Evolutionary conservation across 2,113 vertebrate genomes (phyloP).

Genomic region (Misgurnus anguillicaudatus): DNA sequence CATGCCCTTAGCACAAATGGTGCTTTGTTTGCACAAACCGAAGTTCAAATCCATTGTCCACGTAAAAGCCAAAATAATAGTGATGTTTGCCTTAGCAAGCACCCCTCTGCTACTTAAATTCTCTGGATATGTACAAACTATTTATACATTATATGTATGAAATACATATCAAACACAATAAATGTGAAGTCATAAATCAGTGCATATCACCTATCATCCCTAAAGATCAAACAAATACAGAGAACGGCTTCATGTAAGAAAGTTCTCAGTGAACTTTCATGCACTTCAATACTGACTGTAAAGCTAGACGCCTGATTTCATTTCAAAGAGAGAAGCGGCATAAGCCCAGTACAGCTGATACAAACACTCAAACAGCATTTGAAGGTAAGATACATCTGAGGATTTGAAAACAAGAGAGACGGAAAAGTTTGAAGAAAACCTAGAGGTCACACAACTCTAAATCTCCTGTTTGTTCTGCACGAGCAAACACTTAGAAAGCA

Average conservation of each 20-base stretch:
- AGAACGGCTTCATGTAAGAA: conserved; percentile 8
- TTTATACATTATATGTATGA: background rate
- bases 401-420: conserved; percentile 5
- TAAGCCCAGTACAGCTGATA: conserved; percentile 21
- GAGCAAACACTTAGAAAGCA: conserved; percentile 19
- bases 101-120: background rate
- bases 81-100: background rate
- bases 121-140: background rate
- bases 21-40: background rate
- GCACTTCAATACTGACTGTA: conserved; percentile 25
- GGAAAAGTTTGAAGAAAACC: conserved; percentile 17
- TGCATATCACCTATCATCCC: background rate
- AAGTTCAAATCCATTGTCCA: background rate
- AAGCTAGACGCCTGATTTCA: conserved; percentile 38
- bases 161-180: background rate
- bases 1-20: background rate
- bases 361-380: conserved; percentile 35
- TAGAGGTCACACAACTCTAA: conserved; percentile 2
- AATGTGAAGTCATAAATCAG: background rate
- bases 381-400: conserved; percentile 40
- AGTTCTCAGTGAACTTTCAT: conserved; percentile 12
- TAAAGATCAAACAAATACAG: background rate
- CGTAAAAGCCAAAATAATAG: too few relatives aligned
- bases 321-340: background rate
- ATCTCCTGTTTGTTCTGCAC: conserved; percentile 18